Evolutionary conservation across 2,888 invertebrate species (phyloP).

Genomic region (Hirtodrosophila confusa): DNA sequence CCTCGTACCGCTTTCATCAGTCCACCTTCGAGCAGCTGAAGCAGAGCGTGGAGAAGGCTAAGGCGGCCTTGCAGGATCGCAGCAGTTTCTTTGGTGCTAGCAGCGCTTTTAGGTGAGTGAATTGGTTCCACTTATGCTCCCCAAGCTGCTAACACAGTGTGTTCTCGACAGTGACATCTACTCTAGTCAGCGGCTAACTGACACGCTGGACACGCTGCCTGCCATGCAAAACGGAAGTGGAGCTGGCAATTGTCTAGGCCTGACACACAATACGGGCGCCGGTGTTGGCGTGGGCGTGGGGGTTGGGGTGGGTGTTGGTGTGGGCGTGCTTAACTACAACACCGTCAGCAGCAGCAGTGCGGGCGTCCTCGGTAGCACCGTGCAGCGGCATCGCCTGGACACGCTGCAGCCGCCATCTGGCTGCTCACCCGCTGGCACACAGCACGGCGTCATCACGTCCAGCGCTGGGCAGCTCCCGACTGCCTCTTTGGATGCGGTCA

Average conservation of each 20-base stretch:
- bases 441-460: constrained; percentile 81
- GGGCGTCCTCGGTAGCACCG: constrained; percentile 76
- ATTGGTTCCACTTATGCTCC: neutral
- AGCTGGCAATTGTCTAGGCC: constrained; percentile 80
- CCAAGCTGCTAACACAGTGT: constrained; percentile 6
- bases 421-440: constrained; percentile 80
- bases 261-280: constrained; percentile 76
- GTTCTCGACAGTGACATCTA: constrained; percentile 82
- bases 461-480: constrained; percentile 67
- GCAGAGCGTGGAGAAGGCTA: constrained; percentile 95
- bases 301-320: constrained; percentile 53
- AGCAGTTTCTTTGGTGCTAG: constrained; percentile 89
- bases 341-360: constrained; percentile 82
- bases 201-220: constrained; percentile 81
- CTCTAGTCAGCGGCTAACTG: constrained; percentile 83
- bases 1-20: constrained; percentile 92
- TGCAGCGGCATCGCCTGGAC: constrained; percentile 83
- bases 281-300: constrained; percentile 63
- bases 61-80: constrained; percentile 92
- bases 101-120: constrained; percentile 88
- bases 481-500: constrained; percentile 55
- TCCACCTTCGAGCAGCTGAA: constrained; percentile 95
- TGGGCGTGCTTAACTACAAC: constrained; percentile 66
- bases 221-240: constrained; percentile 79
- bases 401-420: constrained; percentile 81